Conservation (phyloP, 2,113 vertebrate species). For the Amphiprion ocellaris region DNA sequence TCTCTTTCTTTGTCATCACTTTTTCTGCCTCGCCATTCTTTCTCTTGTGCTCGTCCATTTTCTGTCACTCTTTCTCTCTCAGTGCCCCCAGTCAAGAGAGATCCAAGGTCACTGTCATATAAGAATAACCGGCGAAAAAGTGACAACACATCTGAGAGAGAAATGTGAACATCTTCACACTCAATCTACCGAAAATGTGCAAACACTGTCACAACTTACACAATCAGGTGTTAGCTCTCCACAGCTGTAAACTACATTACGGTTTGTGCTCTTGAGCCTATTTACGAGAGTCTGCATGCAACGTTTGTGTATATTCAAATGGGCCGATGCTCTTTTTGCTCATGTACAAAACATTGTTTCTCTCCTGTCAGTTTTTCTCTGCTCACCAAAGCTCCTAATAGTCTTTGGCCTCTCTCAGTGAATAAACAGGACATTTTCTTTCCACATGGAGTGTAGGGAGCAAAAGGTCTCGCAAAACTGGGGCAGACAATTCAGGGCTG, state of each 20-base stretch:
- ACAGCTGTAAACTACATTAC: neutral
- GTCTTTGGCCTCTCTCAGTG: conserved; percentile 37
- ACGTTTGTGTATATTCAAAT: conserved; percentile 6
- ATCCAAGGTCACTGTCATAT: conserved; percentile 38
- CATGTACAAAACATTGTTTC: conserved; percentile 3
- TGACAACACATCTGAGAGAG: neutral
- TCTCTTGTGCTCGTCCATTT: neutral
- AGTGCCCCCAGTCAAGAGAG: neutral
- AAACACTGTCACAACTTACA: conserved; percentile 24
- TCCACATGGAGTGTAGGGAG: conserved; percentile 47
- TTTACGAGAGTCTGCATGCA: neutral
- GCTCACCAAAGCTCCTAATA: conserved; percentile 14
- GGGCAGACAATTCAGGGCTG: conserved; percentile 64
- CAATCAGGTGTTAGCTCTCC: conserved; percentile 4
- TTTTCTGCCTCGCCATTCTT: conserved; percentile 12
- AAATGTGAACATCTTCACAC: conserved; percentile 14
- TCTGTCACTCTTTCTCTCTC: conserved; percentile 22
- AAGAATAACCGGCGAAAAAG: neutral
- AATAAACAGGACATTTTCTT: conserved; percentile 57
- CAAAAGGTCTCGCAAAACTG: conserved; percentile 67
- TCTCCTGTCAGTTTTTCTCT: conserved; percentile 28
- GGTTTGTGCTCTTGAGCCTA: neutral
- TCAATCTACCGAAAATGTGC: neutral
- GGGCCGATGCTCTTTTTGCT: conserved; percentile 21
- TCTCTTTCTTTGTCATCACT: conserved; percentile 58